A percentile compares a stretch with the other conserved stretches of the same genome.
These are phyloP conservation scores for Lophotriccus pileatus DNA, from an alignment of 2,797 vertebrate genomes.

Conservation along the genomic window DNA sequence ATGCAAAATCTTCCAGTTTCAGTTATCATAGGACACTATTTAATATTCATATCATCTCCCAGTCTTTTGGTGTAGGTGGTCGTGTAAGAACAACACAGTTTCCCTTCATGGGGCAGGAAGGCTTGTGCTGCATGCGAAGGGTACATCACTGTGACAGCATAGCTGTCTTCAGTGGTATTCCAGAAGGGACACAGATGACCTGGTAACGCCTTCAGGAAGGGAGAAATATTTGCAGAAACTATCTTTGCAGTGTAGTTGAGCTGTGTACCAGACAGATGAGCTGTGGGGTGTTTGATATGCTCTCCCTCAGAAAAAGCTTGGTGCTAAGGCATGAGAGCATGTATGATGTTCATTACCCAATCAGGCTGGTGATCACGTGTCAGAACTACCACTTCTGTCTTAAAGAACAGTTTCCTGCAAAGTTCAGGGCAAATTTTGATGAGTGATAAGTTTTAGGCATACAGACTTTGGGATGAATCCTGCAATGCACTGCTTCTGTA, in stretches of 20 bases:
- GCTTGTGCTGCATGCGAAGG: rapidly evolving
- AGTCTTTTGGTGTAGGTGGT: neutral
- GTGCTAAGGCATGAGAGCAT: neutral
- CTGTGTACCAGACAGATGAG: neutral
- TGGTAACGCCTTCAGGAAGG: neutral
- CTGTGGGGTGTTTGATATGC: neutral
- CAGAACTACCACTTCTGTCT: neutral
- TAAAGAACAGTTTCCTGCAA: neutral
- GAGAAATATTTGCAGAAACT: neutral
- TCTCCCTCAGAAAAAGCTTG: neutral
- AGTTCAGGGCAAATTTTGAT: neutral
- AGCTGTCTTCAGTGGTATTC: neutral
- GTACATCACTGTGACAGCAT: rapidly evolving
- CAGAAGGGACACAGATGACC: neutral
- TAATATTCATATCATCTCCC: neutral
- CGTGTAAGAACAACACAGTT: neutral
- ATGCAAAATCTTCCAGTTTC: neutral
- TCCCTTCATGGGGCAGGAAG: rapidly evolving
- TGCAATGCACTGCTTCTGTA: neutral
- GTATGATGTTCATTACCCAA: neutral
- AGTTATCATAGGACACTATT: neutral
- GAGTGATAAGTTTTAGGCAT: neutral
- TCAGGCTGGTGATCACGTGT: neutral
- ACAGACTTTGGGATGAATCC: neutral
- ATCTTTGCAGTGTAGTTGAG: rapidly evolving